A percentile compares a stretch with the other conserved stretches of the same genome.
These are phyloP conservation scores for Aurelia sp. DNA, from an alignment of 30 jellyfish, hydroid and myxozoan species.

Conservation along the genomic window DNA sequence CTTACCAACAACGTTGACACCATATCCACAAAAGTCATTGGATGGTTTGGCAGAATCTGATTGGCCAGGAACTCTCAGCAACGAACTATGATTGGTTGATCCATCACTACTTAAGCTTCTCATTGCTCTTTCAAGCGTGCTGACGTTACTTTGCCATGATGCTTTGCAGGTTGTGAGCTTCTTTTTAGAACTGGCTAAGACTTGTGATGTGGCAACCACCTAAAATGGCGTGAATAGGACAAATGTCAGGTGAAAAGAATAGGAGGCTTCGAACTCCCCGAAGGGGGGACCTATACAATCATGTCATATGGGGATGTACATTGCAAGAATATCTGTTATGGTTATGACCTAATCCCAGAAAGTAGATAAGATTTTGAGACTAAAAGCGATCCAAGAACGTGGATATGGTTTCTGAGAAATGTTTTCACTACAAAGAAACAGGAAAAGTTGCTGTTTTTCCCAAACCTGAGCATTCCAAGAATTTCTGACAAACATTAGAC, in stretches of 20 bases:
- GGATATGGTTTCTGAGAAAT: too few species aligned
- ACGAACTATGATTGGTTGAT: not conserved
- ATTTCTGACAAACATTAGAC: too few species aligned
- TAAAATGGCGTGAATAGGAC: not conserved
- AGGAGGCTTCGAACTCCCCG: too few species aligned
- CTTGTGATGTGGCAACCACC: constrained; percentile 77
- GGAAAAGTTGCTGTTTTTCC: too few species aligned
- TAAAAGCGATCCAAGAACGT: too few species aligned
- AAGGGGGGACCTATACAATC: too few species aligned
- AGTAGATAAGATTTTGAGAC: too few species aligned
- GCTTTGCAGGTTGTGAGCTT: constrained; percentile 69
- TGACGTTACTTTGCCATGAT: constrained; percentile 71
- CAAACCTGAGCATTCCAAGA: too few species aligned
- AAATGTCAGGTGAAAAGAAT: not conserved
- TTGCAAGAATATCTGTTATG: too few species aligned
- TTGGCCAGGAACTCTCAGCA: constrained; percentile 38
- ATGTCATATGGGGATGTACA: too few species aligned
- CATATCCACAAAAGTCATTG: constrained; percentile 58
- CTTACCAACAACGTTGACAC: constrained; percentile 38
- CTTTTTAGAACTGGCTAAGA: constrained; percentile 57
- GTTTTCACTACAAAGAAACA: too few species aligned
- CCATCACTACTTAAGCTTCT: constrained; percentile 63
- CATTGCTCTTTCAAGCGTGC: constrained; percentile 66
- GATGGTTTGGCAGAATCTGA: constrained; percentile 15
- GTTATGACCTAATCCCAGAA: too few species aligned